Percentiles rank a stretch among this genome's conserved stretches.
Conservation (phyloP, 1,140 invertebrate genomes). For the Nylanderia fulva region DNA sequence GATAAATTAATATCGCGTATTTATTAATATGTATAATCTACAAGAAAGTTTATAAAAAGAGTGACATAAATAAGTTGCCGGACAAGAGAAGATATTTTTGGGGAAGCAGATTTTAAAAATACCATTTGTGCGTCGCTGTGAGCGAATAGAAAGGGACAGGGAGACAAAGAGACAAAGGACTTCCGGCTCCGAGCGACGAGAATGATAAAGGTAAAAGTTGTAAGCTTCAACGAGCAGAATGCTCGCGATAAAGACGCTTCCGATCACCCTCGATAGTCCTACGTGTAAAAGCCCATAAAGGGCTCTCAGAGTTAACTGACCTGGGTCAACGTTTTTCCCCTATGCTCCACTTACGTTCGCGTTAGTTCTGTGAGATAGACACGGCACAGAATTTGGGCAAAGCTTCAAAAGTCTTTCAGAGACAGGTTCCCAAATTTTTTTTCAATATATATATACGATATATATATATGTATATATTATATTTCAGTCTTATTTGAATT, state of each 20-base stretch:
- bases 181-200: conserved; percentile 32
- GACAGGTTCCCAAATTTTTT: not conserved
- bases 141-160: conserved; percentile 18
- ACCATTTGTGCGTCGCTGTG: conserved; percentile 41
- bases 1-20: not conserved
- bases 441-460: too few species aligned
- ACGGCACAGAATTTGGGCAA: not conserved
- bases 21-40: not conserved
- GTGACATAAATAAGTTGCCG: not conserved
- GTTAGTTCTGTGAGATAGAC: not conserved
- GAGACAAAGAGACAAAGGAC: conserved; percentile 61
- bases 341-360: conserved; percentile 28
- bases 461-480: too few species aligned
- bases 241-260: conserved; percentile 36
- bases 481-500: too few species aligned
- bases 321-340: conserved; percentile 43
- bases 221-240: conserved; percentile 45
- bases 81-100: conserved; percentile 20
- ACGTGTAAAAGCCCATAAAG: conserved; percentile 34
- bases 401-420: not conserved
- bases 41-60: not conserved
- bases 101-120: conserved; percentile 51
- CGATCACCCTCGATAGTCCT: conserved; percentile 45
- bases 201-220: conserved; percentile 62
- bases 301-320: conserved; percentile 56